These are phyloP conservation scores for Chirona hameri DNA, from an alignment of 2,888 invertebrate species.

Conservation along the genomic window DNA sequence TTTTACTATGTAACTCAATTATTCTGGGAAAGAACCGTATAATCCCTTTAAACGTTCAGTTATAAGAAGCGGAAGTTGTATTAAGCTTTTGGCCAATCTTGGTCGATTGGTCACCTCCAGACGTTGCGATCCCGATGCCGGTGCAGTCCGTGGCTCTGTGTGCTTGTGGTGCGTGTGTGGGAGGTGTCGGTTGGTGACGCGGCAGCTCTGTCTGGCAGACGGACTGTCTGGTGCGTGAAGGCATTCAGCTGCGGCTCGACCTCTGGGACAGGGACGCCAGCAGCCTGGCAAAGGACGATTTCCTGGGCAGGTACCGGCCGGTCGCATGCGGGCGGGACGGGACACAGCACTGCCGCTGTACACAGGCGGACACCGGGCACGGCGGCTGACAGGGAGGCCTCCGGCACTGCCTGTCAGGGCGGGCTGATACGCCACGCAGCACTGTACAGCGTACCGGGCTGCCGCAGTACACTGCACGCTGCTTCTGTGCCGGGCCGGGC, in stretches of 20 bases:
- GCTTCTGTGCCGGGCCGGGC: not conserved
- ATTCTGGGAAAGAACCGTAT: no score
- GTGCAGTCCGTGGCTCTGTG: not conserved
- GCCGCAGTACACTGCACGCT: not conserved
- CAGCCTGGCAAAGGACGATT: slow-evolving; percentile 84
- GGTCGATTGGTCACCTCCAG: not conserved
- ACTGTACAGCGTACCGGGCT: not conserved
- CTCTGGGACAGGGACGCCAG: slow-evolving; percentile 12
- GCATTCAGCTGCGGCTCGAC: not conserved
- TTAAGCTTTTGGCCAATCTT: no score
- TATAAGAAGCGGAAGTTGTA: not conserved
- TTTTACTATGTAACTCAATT: no score
- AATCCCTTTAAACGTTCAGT: not conserved
- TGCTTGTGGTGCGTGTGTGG: not conserved
- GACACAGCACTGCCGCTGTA: not conserved
- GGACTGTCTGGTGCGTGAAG: not conserved
- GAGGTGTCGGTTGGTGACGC: not conserved
- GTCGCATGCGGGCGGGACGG: not conserved
- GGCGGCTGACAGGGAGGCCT: no score
- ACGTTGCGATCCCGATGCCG: not conserved
- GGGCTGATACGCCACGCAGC: not conserved
- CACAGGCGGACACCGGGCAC: not conserved
- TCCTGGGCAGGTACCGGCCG: slow-evolving; percentile 75
- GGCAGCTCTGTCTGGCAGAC: not conserved
- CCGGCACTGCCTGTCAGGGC: not conserved